phyloP scores from a whole-genome alignment of 2,888 invertebrate genomes.

The Bedellia somnulentella region DNA sequence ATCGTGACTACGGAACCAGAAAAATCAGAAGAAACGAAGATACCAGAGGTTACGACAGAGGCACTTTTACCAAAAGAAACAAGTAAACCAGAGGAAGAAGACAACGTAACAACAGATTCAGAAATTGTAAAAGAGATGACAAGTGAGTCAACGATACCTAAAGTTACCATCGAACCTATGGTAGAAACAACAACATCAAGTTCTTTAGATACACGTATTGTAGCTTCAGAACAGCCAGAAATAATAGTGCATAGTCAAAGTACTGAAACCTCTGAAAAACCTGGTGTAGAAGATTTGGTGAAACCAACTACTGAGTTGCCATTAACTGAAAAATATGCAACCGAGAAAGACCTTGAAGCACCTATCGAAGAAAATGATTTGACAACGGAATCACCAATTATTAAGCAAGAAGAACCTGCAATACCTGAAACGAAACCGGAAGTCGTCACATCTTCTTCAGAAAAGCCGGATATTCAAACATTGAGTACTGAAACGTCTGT shows the following conservation, averaged over 20 bases:
- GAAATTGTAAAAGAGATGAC: too few species aligned
- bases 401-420: background rate
- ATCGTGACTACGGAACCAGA: background rate
- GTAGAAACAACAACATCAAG: too few species aligned
- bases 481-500: too few species aligned
- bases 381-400: too few species aligned
- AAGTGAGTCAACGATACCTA: background rate
- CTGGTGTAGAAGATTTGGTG: background rate
- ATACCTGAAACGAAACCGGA: slow-evolving; percentile 1
- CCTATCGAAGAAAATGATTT: too few species aligned
- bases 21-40: background rate
- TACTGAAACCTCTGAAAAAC: background rate
- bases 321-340: background rate
- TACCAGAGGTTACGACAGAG: too few species aligned
- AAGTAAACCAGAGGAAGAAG: too few species aligned
- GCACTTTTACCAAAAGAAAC: too few species aligned
- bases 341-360: background rate
- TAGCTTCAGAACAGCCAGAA: background rate
- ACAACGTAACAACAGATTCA: background rate
- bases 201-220: too few species aligned
- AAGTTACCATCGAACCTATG: background rate
- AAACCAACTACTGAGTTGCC: background rate
- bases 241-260: too few species aligned
- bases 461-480: too few species aligned
- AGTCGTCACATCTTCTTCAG: too few species aligned